Base-by-base conservation (phyloP, 2,113 vertebrate species). In the Rhynchomys soricoides region DNA sequence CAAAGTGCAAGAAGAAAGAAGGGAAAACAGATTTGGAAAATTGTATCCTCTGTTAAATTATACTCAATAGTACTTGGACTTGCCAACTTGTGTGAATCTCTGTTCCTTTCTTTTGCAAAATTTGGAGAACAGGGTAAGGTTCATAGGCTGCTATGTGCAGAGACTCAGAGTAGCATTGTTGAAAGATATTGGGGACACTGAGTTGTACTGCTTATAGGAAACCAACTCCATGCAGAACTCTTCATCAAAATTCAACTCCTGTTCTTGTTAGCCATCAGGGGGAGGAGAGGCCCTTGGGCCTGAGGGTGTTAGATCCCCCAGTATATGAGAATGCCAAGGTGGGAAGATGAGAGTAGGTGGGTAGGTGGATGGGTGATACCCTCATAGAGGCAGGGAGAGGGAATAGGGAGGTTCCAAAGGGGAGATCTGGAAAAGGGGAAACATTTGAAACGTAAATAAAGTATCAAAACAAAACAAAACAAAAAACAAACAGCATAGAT, bases 401-500 rank as follows among this genome's bases (percentile, higher is more conserved):
- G n/a, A n/a, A n/a, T n/a, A n/a, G n/a, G n/a, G n/a, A n/a, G n/a
- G n/a, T n/a, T n/a, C n/a, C n/a, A n/a, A n/a, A n/a, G n/a, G n/a
- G n/a, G n/a, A n/a, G n/a, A n/a, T n/a, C n/a, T n/a, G n/a, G n/a
- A n/a, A n/a, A n/a, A n/a, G n/a, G n/a, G n/a, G n/a, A n/a, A n/a
- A n/a, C n/a, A n/a, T n/a, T n/a, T n/a, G n/a, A n/a, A n/a, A n/a
- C n/a, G n/a, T n/a, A n/a, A n/a, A n/a, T n/a, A n/a, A n/a, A n/a
- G n/a, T n/a, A n/a, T n/a, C n/a, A n/a, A n/a, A n/a, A n/a, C n/a
- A n/a, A n/a, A n/a, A n/a, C n/a, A n/a, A n/a, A n/a, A n/a, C n/a
- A n/a, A n/a, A n/a, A n/a, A n/a, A n/a, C 89, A 98, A 97, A 96
- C 75, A 97, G 70, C 0, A 0, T n/a, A 95, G 89, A 22, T 97